Percentiles rank a stretch among this genome's conserved stretches.
Evolutionary conservation across 1,140 invertebrate species (phyloP).

Genomic region (Plodia interpunctella): DNA sequence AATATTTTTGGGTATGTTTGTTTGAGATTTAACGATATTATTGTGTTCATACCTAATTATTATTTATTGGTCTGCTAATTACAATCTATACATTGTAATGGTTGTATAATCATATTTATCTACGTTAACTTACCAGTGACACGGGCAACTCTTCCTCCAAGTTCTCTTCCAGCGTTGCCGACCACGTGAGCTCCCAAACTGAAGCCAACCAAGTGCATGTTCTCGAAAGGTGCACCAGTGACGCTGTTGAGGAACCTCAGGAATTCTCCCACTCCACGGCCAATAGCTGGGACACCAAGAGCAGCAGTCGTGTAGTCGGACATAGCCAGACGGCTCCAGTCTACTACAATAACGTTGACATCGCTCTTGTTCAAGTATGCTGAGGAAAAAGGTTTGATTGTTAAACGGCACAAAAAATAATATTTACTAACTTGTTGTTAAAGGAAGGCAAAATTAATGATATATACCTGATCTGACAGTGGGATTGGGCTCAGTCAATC

Average conservation of each 20-base stretch:
- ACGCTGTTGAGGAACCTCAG: conserved; percentile 52
- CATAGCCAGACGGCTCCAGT: conserved; percentile 41
- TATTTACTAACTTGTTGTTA: no score
- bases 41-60: no score
- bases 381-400: neutral
- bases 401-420: no score
- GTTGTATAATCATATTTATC: no score
- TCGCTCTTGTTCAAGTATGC: conserved; percentile 23
- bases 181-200: conserved; percentile 91
- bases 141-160: conserved; percentile 27
- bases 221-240: conserved; percentile 34
- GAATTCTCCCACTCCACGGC: conserved; percentile 44
- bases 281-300: conserved; percentile 36
- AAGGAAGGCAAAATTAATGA: no score
- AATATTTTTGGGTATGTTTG: no score
- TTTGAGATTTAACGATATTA: no score
- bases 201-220: conserved; percentile 91
- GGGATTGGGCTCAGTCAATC: conserved; percentile 32
- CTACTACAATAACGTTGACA: conserved; percentile 39
- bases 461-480: conserved; percentile 32
- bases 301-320: conserved; percentile 37
- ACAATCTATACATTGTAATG: no score
- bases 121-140: conserved; percentile 29
- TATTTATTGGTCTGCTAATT: no score
- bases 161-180: conserved; percentile 81